Evolutionary conservation across 92 coral and sea anemone genomes (phyloP), one percentile per base, ranked within the genome.

Genomic region (Phenganax subtilis): DNA sequence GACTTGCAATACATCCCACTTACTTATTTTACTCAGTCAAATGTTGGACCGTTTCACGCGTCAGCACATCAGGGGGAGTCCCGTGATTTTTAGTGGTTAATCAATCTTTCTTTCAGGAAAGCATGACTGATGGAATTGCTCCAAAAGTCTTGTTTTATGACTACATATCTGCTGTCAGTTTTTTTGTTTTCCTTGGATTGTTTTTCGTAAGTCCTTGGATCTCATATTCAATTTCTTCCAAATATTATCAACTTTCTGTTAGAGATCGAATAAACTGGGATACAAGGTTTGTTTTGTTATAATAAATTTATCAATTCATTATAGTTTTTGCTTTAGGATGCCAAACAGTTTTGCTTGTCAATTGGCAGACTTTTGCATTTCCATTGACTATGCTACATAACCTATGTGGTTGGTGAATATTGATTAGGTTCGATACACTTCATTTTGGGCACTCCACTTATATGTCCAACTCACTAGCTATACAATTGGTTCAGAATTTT

Each of bases 261-360:
- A 77, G 88, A 72, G 84, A 89, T 20, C 86, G 84, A 82, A 76
- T 89, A 57, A 93, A 93, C 75, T 93, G 96, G 97, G 88, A 93
- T 67, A 93, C 97, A 75, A 91, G 97, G 97, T 93, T 77, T 29
- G 81, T 76, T 76, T 58, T 15, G 17, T n/a, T 5, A 16, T n/a
- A 11, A 27, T 11, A 25, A 30, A n/a, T 17, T 37, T 15, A 29
- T 14, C 25, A n/a, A 76, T 76, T 3, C 12, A 25, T 57, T 37
- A 76, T 55, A 16, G 9, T 55, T 25, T 72, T 12, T 44, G 25
- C 27, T 51, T 52, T 14, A 37, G 47, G 5, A 37, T 37, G 47
- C 47, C 47, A 37, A 37, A 37, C 47, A 37, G 47, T 5, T 37
- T 37, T 37, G 5, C 47, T 37, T 37, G 47, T 37, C 47, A 37